Evolutionary conservation across 1,140 invertebrate species (phyloP), one percentile per base, ranked within the genome.

Genomic region (Papilio aristodemus): DNA sequence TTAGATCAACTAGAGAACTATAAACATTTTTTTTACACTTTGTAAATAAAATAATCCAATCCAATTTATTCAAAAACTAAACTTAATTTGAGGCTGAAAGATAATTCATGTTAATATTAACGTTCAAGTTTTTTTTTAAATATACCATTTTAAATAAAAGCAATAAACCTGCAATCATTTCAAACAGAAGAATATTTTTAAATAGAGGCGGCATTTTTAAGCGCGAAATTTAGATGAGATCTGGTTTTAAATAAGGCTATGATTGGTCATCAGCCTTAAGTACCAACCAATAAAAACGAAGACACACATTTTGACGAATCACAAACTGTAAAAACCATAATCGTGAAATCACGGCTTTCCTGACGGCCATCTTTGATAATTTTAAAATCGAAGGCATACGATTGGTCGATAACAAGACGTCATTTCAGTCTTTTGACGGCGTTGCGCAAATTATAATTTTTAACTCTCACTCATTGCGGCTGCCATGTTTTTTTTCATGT

Each of bases 401-500:
- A 91, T 91, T 90, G 89, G 89, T 86, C 70, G 67, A 82, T 78
- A 81, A 73, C 19, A 67, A 85, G 76, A 89, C 85, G 86, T 90
- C 87, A 87, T 79, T 83, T 68, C 67, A 80, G 78, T 86, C 79
- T 81, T 86, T 85, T 91, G 87, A 89, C 89, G 86, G 84, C 84
- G 87, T 86, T 90, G 87, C 87, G 87, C 87, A 90, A 89, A 88
- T 84, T 85, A 80, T 85, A 83, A 81, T 85, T 89, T 89, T 89
- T 84, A 80, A 91, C 87, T 91, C 87, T 89, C 87, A 87, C 85
- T 88, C 80, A 78, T 81, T 83, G 81, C 79, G 87, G 85, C 87
- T 91, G 89, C 89, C 89, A 91, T 91, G 89, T 91, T 91, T 90
- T 91, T 87, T 91, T 90, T 91, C 86, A 88, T 89, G 85, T 87